These are phyloP conservation scores for Limanda limanda DNA, from an alignment of 2,113 vertebrate genomes.

Conservation along the genomic window DNA sequence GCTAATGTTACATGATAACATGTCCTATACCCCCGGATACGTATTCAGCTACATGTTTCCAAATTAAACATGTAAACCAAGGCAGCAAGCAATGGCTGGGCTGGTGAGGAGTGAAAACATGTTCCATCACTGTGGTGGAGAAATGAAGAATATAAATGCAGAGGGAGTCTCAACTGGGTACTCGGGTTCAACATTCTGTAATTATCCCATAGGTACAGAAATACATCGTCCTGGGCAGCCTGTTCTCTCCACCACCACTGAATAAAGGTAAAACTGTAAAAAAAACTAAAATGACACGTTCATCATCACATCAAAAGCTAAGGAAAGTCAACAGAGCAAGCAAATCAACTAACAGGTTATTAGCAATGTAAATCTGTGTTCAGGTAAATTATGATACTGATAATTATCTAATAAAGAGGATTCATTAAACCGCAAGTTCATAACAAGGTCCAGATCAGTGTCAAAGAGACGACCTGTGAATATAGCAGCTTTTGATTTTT, in stretches of 20 bases:
- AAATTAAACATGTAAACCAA: slow-evolving; percentile 27
- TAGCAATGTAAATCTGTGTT: slow-evolving; percentile 27
- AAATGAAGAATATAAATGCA: slow-evolving; percentile 12
- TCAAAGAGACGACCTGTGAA: too few relatives aligned
- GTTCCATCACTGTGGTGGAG: not conserved
- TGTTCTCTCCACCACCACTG: not conserved
- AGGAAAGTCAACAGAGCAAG: not conserved
- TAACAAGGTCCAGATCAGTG: too few relatives aligned
- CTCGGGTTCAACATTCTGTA: not conserved
- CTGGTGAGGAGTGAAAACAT: not conserved
- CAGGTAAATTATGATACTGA: not conserved
- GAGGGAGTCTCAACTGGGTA: not conserved
- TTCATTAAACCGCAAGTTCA: too few relatives aligned
- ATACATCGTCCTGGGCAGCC: not conserved
- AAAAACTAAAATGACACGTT: not conserved
- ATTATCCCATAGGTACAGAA: not conserved
- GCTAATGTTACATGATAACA: slow-evolving; percentile 63
- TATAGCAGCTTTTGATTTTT: too few relatives aligned
- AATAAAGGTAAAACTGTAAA: not conserved
- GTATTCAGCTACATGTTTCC: slow-evolving; percentile 43
- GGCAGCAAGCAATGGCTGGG: slow-evolving; percentile 5
- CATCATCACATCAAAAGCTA: slow-evolving; percentile 16
- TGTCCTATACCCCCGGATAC: slow-evolving; percentile 51
- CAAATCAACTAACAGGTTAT: not conserved
- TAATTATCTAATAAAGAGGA: not conserved